These are phyloP conservation scores for Tachyglossus aculeatus DNA, from an alignment of 2,797 vertebrate genomes.

Conservation along the genomic window DNA sequence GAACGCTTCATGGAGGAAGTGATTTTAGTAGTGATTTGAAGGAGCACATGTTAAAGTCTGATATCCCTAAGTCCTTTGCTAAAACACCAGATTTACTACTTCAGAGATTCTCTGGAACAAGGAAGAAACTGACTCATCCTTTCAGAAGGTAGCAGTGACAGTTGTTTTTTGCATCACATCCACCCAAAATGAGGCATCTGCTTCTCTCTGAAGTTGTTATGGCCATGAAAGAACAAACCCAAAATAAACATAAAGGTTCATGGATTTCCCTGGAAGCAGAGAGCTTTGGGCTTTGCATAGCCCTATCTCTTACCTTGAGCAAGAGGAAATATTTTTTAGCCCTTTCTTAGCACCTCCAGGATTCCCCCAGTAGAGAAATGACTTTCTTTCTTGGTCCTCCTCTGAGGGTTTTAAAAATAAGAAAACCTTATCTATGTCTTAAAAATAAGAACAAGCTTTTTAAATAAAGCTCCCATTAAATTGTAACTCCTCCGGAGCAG, in stretches of 20 bases:
- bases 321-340: accelerated
- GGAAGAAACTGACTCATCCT: no score
- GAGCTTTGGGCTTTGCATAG: accelerated
- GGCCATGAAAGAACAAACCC: accelerated
- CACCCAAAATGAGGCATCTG: no score
- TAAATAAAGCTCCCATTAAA: background rate
- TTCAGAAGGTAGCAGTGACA: no score
- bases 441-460: background rate
- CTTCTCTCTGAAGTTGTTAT: no score
- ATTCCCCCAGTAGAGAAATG: background rate
- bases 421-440: background rate
- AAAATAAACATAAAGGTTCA: background rate
- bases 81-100: no score
- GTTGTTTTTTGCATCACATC: no score
- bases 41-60: no score
- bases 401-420: background rate
- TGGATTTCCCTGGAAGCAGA: background rate
- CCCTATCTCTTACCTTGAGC: accelerated
- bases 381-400: background rate
- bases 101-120: no score
- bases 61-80: no score
- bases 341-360: background rate
- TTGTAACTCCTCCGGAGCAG: no score
- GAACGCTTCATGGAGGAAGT: no score
- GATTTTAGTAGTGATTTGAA: no score